A percentile compares a stretch with the other conserved stretches of the same genome.
Conservation (phyloP, 2,797 vertebrate genomes). For the Gouania willdenowi region DNA sequence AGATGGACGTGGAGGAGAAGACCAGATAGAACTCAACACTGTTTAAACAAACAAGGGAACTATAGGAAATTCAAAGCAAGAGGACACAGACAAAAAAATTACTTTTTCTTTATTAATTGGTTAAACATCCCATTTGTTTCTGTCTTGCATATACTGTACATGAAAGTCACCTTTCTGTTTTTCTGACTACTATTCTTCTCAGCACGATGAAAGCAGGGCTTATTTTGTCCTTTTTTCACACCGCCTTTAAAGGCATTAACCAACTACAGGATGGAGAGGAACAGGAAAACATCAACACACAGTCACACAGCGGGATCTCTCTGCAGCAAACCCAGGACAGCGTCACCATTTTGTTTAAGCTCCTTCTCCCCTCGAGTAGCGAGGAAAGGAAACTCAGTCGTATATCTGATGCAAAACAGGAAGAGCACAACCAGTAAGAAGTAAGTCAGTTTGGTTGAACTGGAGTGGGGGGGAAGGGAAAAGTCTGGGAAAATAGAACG, state of each 20-base stretch:
- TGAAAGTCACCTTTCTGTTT: constrained; percentile 2
- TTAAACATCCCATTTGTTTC: too few relatives aligned
- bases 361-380: constrained; percentile 9
- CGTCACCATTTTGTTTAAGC: constrained; percentile 28
- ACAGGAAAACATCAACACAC: constrained; percentile 26
- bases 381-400: constrained; percentile 7
- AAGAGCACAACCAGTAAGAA: constrained; percentile 11
- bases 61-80: neutral
- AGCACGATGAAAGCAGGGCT: constrained; percentile 42
- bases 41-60: neutral
- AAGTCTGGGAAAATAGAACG: constrained; percentile 1
- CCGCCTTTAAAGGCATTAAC: constrained; percentile 56
- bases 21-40: too few relatives aligned
- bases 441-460: constrained; percentile 13
- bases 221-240: constrained; percentile 46
- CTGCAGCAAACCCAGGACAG: constrained; percentile 39
- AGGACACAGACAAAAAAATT: too few relatives aligned
- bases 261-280: constrained; percentile 20
- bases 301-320: constrained; percentile 19
- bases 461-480: neutral
- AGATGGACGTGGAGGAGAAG: too few relatives aligned
- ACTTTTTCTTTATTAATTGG: too few relatives aligned
- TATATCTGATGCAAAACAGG: constrained; percentile 46
- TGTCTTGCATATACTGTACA: neutral
- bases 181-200: constrained; percentile 35